A percentile compares a stretch with the other conserved stretches of the same genome.
Conservation (phyloP, 1,140 invertebrate species). For the Oppia nitens region DNA sequence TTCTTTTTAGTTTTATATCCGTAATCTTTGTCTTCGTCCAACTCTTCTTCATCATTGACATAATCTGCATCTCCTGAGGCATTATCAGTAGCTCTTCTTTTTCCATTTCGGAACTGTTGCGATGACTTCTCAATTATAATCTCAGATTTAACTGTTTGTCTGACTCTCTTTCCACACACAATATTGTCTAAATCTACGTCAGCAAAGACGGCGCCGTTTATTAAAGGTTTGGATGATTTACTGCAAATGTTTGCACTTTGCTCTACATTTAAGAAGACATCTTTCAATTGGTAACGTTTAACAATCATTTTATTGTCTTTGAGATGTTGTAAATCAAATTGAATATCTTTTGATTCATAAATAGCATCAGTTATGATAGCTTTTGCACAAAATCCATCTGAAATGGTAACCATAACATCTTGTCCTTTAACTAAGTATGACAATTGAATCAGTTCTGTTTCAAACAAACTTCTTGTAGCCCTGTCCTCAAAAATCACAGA, state of each 20-base stretch:
- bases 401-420: slow-evolving; percentile 16
- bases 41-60: background rate
- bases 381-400: slow-evolving; percentile 10
- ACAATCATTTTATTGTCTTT: background rate
- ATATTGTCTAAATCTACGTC: slow-evolving; percentile 18
- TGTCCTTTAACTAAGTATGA: background rate
- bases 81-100: background rate
- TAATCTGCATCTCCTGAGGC: background rate
- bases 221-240: background rate
- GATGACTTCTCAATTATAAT: background rate
- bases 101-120: background rate
- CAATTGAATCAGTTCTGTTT: slow-evolving; percentile 17
- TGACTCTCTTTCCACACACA: slow-evolving; percentile 10
- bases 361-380: slow-evolving; percentile 1
- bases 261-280: slow-evolving; percentile 13
- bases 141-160: background rate
- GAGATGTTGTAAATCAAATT: slow-evolving; percentile 6
- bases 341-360: background rate
- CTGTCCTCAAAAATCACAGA: slow-evolving; percentile 20
- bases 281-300: background rate
- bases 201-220: slow-evolving; percentile 9
- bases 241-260: background rate
- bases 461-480: slow-evolving; percentile 12
- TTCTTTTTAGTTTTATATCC: background rate
- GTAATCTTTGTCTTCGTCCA: background rate